Evolutionary conservation across 2,888 invertebrate species (phyloP).

Genomic region (Anarsia innoxiella): DNA sequence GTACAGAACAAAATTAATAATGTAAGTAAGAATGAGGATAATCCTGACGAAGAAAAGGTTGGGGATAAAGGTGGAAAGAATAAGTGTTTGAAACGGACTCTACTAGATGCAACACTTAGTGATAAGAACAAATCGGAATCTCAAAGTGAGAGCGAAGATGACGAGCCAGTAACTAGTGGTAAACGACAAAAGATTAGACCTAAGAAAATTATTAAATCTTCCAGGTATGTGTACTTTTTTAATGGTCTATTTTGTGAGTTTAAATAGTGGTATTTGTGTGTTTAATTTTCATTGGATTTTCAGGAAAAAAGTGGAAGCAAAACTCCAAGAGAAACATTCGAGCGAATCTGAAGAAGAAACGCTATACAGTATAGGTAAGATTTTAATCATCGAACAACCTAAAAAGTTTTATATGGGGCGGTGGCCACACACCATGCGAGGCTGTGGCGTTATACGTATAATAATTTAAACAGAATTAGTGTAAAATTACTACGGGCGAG

Average conservation of each 20-base stretch:
- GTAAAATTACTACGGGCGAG: no score
- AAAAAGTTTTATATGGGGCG: no score
- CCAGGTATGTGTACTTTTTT: constrained; percentile 54
- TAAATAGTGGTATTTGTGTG: no score
- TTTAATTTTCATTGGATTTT: constrained; percentile 22
- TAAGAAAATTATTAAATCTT: constrained; percentile 57
- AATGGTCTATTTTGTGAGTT: no score
- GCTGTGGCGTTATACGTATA: no score
- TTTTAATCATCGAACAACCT: no score
- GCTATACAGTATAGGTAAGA: constrained; percentile 58
- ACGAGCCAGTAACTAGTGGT: constrained; percentile 54
- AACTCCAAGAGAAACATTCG: constrained; percentile 65
- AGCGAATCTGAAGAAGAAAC: constrained; percentile 71
- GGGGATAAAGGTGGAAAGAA: constrained; percentile 26
- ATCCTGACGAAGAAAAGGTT: constrained; percentile 28
- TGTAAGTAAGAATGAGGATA: constrained; percentile 30
- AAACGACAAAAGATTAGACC: constrained; percentile 67
- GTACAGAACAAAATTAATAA: constrained; percentile 29
- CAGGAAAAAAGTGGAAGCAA: constrained; percentile 74
- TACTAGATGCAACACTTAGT: constrained; percentile 49
- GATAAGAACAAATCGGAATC: constrained; percentile 65
- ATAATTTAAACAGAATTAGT: no score
- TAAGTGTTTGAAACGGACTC: constrained; percentile 55
- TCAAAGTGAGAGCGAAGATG: constrained; percentile 62
- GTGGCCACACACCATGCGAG: no score